Base-by-base conservation (phyloP, 2,113 vertebrate genomes). In the Pachypanchax playfairii region DNA sequence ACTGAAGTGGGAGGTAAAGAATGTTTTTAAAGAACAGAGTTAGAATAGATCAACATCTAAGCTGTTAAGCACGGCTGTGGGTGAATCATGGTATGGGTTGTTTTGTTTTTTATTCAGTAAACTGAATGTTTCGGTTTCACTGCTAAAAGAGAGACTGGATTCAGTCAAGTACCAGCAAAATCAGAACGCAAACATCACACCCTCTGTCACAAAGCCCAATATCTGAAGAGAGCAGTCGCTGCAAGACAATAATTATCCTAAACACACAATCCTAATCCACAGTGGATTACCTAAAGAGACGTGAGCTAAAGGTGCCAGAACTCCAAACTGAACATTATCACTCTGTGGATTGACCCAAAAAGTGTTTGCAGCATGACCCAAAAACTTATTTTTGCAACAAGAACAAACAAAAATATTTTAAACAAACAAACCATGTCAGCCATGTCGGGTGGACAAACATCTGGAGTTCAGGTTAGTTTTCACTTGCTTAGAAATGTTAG, bases 51-150 rank as follows among this genome's bases (percentile, higher is more conserved):
- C 4, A 20, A 4, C 3, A 21, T 1, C 5, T 9, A n/a, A 14
- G 12, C 50, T 52, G 29, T 20, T 13, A 36, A 36, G 31, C 50
- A 53, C 5, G 50, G 50, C 20, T 7, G 50, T 36, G 50, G 50
- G 6, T 2, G 5, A 2, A n/a, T 25, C 15, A 54, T 54, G 14
- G 18, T 39, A 1, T 39, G 33, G 33, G 33, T 9, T 39, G 15
- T 39, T 7, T 4, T 54, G 20, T 13, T 7, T 4, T 54, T 13
- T 13, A 36, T 18, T 8, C 7, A 13, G 3, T 53, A 3, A 13
- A 8, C 20, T 21, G 18, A 36, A 36, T 6, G 15, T 36, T 53
- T 51, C 15, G 5, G n/a, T 50, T 50, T 50, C 48, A 8, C n/a
- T 20, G 48, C 3, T 31, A 10, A 14, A 4, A 18, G 48, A 15